Base-by-base conservation (phyloP, 2,888 invertebrate species). In the Pantelozetes paolii region DNA sequence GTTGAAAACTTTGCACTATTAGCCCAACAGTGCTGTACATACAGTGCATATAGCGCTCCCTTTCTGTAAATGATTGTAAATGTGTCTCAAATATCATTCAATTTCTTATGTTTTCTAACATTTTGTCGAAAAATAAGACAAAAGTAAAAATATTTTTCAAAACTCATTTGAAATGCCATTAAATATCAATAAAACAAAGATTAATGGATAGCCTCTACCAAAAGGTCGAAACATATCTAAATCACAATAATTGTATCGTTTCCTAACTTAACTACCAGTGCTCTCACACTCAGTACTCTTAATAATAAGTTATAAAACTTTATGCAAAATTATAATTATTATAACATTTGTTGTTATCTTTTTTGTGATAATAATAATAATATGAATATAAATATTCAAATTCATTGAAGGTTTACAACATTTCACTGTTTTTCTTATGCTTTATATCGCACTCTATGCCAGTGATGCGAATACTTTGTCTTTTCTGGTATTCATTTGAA, bases 141-240 rank as follows among this genome's bases (percentile, higher is more conserved):
- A 8, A 36, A 36, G 9, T 36, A 36, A 36, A 36, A 36, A 9
- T n/a, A n/a, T n/a, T n/a, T n/a, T n/a, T 36, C 36, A 36, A 36
- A 36, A 36, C 36, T 8, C 9, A 36, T 36, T 36, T 36, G 36
- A 36, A 23, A 23, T 59, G 59, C 9, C 13, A n/a, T 59, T 3
- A 30, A 32, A 59, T 59, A 32, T 59, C 32, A 59, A 59, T 59
- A 59, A 59, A 59, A 32, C 54, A 13, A 59, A 59, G 59, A 59
- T 59, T 59, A 59, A 59, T 59, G 59, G 28, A 18, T 32, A n/a
- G 59, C 13, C 15, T 59, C 18, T 15, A 32, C 13, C 30, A 32
- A n/a, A 59, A 59, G 59, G 59, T 59, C 59, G 59, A 32, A 13
- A 32, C 59, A 59, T 15, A 59, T 18, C 59, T 59, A 59, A 59